Conservation (phyloP, 2,113 vertebrate species). For the Odobenus rosmarus region DNA sequence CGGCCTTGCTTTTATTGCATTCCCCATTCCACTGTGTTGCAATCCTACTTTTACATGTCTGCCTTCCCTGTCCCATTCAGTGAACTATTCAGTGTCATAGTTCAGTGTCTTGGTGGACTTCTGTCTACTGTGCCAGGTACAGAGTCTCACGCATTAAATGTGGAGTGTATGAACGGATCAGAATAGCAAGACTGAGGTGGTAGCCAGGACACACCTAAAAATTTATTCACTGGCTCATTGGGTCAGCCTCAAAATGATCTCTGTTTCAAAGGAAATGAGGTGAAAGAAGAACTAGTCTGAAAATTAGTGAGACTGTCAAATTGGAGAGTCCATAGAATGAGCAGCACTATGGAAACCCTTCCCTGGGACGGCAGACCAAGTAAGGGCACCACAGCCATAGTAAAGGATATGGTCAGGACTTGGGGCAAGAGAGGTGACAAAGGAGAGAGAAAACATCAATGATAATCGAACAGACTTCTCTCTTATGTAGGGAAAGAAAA, state of each 20-base stretch:
- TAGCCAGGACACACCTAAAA: background rate
- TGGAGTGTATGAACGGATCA: background rate
- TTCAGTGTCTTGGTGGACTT: background rate
- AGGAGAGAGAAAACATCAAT: conserved; percentile 8
- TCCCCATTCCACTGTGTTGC: background rate
- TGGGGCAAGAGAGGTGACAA: background rate
- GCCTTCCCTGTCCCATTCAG: background rate
- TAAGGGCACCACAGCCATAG: conserved; percentile 9
- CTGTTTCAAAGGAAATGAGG: background rate
- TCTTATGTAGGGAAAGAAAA: background rate
- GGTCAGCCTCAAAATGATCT: background rate
- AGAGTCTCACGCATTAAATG: background rate
- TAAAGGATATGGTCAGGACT: background rate
- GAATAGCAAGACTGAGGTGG: background rate
- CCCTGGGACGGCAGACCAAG: background rate
- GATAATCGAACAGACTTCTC: conserved; percentile 26
- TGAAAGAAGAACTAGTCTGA: background rate
- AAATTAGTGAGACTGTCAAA: background rate
- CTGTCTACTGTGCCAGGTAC: background rate
- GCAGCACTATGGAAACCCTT: conserved; percentile 45
- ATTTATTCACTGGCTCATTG: background rate
- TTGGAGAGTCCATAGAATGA: background rate
- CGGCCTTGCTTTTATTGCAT: background rate
- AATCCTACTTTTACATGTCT: background rate
- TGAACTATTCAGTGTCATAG: background rate